Evolutionary conservation across 2,797 vertebrate genomes (phyloP).

Genomic region (Cossypha polioptera): DNA sequence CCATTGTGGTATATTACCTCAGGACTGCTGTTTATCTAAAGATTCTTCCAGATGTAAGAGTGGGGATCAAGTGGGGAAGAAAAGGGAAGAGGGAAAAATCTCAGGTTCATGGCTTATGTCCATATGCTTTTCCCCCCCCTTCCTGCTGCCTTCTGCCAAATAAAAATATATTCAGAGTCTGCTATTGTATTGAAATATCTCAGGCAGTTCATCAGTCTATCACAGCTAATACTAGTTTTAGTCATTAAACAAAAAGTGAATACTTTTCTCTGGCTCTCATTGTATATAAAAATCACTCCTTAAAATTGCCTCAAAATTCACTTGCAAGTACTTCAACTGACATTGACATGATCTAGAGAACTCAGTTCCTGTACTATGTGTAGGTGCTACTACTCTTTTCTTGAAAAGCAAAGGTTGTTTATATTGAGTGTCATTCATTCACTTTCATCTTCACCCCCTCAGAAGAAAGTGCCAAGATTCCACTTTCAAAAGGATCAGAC

Average conservation of each 20-base stretch:
- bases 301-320: slow-evolving; percentile 49
- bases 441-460: not conserved
- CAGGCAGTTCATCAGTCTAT: slow-evolving; percentile 50
- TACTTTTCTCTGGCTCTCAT: slow-evolving; percentile 47
- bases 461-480: not conserved
- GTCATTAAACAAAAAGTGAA: not conserved
- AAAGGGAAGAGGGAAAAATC: not conserved
- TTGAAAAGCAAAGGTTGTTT: not conserved
- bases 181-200: slow-evolving; percentile 53
- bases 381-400: not conserved
- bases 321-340: not conserved
- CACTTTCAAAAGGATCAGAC: not conserved
- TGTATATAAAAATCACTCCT: slow-evolving; percentile 50
- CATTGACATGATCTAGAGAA: not conserved
- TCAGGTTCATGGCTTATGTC: not conserved
- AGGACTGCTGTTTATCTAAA: not conserved
- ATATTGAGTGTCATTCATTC: not conserved
- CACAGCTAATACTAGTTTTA: slow-evolving; percentile 49
- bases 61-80: not conserved
- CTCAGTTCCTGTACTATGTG: not conserved
- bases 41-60: not conserved
- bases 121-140: not conserved
- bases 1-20: not conserved
- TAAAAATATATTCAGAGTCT: slow-evolving; percentile 46
- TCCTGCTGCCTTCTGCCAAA: slow-evolving; percentile 40